Evolutionary conservation across 1,140 invertebrate genomes (phyloP).

Genomic region (Homarus americanus): DNA sequence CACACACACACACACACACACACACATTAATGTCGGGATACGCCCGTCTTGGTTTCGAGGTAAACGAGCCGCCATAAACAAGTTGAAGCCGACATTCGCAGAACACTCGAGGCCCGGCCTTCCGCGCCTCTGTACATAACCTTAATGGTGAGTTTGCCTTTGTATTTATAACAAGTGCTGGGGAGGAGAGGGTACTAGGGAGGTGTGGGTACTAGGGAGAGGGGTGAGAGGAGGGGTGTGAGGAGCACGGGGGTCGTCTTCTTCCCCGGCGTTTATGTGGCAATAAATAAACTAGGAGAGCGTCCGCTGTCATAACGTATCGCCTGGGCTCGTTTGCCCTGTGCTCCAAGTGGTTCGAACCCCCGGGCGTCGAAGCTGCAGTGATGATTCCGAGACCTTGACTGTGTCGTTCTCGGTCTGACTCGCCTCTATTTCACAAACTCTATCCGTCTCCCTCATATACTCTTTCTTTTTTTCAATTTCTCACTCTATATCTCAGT

Average conservation of each 20-base stretch:
- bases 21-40: neutral
- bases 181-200: neutral
- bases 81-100: neutral
- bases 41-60: neutral
- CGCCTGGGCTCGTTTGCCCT: neutral
- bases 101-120: neutral
- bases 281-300: conserved; percentile 16
- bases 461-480: neutral
- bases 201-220: too few relatives aligned
- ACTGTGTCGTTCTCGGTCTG: neutral
- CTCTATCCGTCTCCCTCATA: neutral
- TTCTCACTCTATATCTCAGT: neutral
- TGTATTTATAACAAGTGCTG: conserved; percentile 45
- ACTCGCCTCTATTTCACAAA: neutral
- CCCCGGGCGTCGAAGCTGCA: neutral
- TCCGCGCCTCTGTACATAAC: conserved; percentile 10
- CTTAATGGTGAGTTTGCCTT: conserved; percentile 40
- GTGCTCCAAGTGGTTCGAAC: neutral
- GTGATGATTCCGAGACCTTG: too few relatives aligned
- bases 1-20: too few relatives aligned
- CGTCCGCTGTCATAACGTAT: neutral
- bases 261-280: conserved; percentile 19
- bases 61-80: neutral
- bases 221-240: neutral
- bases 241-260: neutral